Conservation (phyloP, 2,888 invertebrate genomes). For the Brenthis ino region DNA sequence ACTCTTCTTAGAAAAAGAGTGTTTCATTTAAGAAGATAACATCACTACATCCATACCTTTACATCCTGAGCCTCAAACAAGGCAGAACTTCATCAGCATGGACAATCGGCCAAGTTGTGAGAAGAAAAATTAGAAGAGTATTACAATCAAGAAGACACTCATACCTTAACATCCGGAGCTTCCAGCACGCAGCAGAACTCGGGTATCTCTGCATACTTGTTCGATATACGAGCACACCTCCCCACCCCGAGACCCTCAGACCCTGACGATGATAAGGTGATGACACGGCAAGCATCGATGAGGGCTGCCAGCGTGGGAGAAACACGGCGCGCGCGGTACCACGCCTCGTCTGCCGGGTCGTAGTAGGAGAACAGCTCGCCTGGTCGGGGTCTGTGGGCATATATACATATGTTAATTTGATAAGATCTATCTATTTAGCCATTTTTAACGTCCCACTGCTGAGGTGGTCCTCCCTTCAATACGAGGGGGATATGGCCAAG, state of each 20-base stretch:
- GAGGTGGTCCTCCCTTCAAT: too few species aligned
- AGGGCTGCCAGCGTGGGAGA: slow-evolving; percentile 49
- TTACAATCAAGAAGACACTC: too few species aligned
- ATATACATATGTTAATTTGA: not conserved
- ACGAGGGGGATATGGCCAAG: too few species aligned
- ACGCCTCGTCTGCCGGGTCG: slow-evolving; percentile 55
- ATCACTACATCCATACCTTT: too few species aligned
- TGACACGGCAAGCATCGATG: slow-evolving; percentile 54
- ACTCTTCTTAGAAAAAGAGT: too few species aligned
- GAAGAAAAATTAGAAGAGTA: too few species aligned
- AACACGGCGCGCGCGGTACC: slow-evolving; percentile 68
- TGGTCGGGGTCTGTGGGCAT: slow-evolving; percentile 49
- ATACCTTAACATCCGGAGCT: slow-evolving; percentile 48
- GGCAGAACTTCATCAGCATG: too few species aligned
- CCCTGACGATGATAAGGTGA: slow-evolving; percentile 34
- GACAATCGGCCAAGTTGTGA: too few species aligned
- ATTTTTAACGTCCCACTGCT: too few species aligned
- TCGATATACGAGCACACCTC: slow-evolving; percentile 45
- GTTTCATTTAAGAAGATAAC: too few species aligned
- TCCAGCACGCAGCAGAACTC: slow-evolving; percentile 62
- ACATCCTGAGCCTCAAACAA: too few species aligned
- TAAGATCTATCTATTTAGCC: too few species aligned
- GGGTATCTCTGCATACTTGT: slow-evolving; percentile 48
- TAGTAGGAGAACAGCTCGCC: slow-evolving; percentile 60
- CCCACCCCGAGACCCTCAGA: not conserved